phyloP scores from a whole-genome alignment of 2,113 vertebrate genomes.

The Ivindomyrus marchei region DNA sequence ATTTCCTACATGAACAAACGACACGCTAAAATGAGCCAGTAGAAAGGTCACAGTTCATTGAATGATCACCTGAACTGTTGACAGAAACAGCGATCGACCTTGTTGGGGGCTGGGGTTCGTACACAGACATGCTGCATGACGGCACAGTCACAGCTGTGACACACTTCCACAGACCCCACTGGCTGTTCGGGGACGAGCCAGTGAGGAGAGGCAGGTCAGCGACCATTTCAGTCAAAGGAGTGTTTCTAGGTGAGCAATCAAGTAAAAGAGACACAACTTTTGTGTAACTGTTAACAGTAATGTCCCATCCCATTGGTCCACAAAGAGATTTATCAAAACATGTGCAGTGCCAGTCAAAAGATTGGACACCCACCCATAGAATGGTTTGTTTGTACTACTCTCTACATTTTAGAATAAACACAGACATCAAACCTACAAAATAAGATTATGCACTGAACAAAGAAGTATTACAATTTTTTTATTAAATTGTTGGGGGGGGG shows the following conservation, averaged over 20 bases:
- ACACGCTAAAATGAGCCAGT: not conserved
- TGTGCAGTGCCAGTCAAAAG: not conserved
- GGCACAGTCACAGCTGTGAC: conserved; percentile 62
- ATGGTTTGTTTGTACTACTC: too few species aligned
- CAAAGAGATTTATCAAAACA: not conserved
- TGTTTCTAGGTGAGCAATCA: conserved; percentile 12
- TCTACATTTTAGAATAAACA: too few species aligned
- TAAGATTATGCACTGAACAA: too few species aligned
- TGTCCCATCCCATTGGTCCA: not conserved
- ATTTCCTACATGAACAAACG: not conserved
- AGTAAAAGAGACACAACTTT: conserved; percentile 43
- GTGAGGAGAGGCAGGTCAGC: conserved; percentile 48
- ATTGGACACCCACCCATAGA: too few species aligned
- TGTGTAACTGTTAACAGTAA: not conserved
- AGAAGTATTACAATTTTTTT: too few species aligned
- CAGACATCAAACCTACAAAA: too few species aligned
- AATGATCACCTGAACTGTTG: conserved; percentile 6
- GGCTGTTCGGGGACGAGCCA: conserved; percentile 52
- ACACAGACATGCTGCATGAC: conserved; percentile 64
- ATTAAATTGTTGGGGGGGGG: not conserved
- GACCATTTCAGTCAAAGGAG: conserved; percentile 44
- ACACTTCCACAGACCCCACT: conserved; percentile 42
- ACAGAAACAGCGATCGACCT: conserved; percentile 46
- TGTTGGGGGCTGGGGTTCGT: conserved; percentile 49
- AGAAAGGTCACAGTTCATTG: too few species aligned